Evolutionary conservation across 2,113 vertebrate genomes (phyloP).

Genomic region (Vulpes ferrilata): DNA sequence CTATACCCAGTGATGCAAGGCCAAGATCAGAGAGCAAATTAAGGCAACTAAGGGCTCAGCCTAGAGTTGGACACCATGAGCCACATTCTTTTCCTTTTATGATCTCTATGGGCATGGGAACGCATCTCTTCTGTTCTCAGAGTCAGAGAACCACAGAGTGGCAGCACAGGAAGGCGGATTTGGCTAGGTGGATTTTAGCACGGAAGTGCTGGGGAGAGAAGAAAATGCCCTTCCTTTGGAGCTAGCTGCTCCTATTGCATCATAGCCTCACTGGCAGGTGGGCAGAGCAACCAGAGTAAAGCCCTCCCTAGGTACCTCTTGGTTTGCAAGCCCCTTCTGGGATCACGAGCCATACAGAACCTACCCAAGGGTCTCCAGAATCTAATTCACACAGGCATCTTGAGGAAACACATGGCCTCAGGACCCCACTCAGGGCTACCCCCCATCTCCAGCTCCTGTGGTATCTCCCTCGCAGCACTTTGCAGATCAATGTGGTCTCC

Average conservation of each 20-base stretch:
- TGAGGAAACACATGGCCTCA: background rate
- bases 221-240: slow-evolving; percentile 47
- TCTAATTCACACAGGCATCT: background rate
- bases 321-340: background rate
- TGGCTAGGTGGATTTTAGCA: background rate
- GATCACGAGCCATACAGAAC: background rate
- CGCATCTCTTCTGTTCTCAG: slow-evolving; percentile 15
- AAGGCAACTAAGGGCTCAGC: background rate
- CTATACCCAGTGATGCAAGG: background rate
- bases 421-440: background rate
- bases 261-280: background rate
- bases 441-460: background rate
- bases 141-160: background rate
- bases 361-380: background rate
- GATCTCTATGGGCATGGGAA: background rate
- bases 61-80: background rate
- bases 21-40: background rate
- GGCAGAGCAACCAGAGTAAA: background rate
- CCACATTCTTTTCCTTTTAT: background rate
- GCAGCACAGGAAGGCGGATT: rapidly evolving
- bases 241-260: background rate
- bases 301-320: background rate
- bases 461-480: background rate
- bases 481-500: background rate
- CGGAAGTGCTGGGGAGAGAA: background rate